Conservation (phyloP, 2,888 invertebrate species). For the Phymatocera aterrima region DNA sequence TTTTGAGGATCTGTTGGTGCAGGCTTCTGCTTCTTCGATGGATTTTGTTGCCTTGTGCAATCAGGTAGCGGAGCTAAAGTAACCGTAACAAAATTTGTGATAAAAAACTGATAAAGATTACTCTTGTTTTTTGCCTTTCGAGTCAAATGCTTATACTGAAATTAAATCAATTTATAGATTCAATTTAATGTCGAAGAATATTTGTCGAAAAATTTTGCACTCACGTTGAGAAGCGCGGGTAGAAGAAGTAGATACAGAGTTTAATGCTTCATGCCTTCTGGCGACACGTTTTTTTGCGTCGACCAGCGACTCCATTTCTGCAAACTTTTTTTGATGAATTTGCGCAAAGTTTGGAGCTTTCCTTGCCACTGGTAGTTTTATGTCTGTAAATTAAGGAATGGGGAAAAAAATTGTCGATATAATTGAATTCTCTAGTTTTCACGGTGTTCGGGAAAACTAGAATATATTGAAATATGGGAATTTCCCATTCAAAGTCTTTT, state of each 20-base stretch:
- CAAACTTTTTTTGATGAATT: conserved; percentile 81
- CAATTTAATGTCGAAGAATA: too few relatives aligned
- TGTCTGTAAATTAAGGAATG: conserved; percentile 49
- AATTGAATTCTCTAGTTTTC: not conserved
- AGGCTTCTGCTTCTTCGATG: conserved; percentile 19
- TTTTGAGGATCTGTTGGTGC: conserved; percentile 45
- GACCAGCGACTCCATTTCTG: conserved; percentile 82
- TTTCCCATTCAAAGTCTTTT: too few relatives aligned
- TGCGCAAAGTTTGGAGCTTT: conserved; percentile 84
- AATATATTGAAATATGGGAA: too few relatives aligned
- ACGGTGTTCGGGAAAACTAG: too few relatives aligned
- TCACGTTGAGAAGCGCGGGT: not conserved
- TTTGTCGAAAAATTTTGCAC: not conserved
- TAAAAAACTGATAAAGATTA: too few relatives aligned
- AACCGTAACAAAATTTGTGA: not conserved
- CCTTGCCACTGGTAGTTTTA: conserved; percentile 67
- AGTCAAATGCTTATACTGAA: too few relatives aligned
- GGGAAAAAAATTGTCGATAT: not conserved
- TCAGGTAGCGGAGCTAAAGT: conserved; percentile 18
- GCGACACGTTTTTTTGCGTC: conserved; percentile 73
- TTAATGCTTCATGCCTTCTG: conserved; percentile 59
- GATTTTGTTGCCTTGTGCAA: not conserved
- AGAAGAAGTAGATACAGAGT: not conserved
- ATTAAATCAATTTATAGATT: too few relatives aligned
- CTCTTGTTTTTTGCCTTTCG: too few relatives aligned